Percentiles rank a stretch among this genome's conserved stretches.
These are phyloP conservation scores for Coilia nasus DNA, from an alignment of 2,797 vertebrate genomes.

Conservation along the genomic window DNA sequence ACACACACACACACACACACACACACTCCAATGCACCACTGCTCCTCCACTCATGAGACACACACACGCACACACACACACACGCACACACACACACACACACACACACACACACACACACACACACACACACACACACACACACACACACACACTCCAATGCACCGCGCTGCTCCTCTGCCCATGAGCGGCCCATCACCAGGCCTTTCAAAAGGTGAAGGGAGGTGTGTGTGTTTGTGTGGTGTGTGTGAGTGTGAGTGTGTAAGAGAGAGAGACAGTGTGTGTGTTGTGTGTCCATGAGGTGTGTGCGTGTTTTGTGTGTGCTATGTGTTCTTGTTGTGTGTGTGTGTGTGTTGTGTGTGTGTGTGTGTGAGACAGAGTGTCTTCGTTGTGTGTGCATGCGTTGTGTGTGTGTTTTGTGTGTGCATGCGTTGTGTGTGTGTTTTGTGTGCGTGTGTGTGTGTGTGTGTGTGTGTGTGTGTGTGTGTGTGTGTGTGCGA, in stretches of 20 bases:
- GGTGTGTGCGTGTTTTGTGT: background rate
- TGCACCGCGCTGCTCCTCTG: slow-evolving; percentile 4
- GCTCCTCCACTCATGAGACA: slow-evolving; percentile 17
- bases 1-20: too few relatives aligned
- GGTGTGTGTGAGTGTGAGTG: too few relatives aligned
- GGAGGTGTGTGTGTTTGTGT: background rate
- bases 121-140: too few relatives aligned
- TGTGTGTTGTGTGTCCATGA: background rate
- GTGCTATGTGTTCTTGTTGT: background rate
- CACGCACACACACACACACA: too few relatives aligned
- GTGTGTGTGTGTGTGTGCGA: too few relatives aligned
- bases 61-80: too few relatives aligned
- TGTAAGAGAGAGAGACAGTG: background rate
- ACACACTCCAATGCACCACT: slow-evolving; percentile 42
- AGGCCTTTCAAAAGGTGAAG: slow-evolving; percentile 35
- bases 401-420: background rate
- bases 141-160: slow-evolving; percentile 49
- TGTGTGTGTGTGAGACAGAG: background rate
- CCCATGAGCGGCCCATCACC: background rate
- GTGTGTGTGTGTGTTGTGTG: too few relatives aligned
- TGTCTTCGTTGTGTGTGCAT: background rate
- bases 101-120: too few relatives aligned
- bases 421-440: background rate
- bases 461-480: background rate
- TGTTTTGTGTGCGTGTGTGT: background rate